These are phyloP conservation scores for Semicossyphus pulcher DNA, from an alignment of 2,113 vertebrate species.

Conservation along the genomic window DNA sequence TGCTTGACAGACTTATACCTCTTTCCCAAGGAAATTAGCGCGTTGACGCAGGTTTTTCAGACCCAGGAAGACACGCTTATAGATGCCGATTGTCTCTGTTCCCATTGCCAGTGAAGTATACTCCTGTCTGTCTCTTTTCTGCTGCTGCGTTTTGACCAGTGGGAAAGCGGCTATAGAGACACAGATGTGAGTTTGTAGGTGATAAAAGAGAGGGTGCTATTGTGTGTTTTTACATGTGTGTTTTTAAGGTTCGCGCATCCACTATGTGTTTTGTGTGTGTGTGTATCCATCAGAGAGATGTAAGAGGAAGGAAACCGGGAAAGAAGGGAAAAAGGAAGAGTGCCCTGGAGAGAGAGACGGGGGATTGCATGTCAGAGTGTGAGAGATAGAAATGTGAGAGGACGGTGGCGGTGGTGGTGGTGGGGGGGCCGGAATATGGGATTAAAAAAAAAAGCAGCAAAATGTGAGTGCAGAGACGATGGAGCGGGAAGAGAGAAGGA, in stretches of 20 bases:
- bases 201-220: slow-evolving; percentile 1
- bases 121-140: too few species aligned
- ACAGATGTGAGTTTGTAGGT: slow-evolving; percentile 16
- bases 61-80: too few species aligned
- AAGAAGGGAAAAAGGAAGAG: slow-evolving; percentile 38
- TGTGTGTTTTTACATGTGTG: background rate
- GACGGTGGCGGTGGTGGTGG: background rate
- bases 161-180: too few species aligned
- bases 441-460: slow-evolving; percentile 21
- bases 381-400: slow-evolving; percentile 61
- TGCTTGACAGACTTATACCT: slow-evolving; percentile 18
- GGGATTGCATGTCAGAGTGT: slow-evolving; percentile 65
- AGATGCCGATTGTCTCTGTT: too few species aligned
- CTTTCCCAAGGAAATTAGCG: too few species aligned
- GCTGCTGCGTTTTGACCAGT: too few species aligned
- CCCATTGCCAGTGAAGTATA: too few species aligned
- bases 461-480: slow-evolving; percentile 50
- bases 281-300: slow-evolving; percentile 55
- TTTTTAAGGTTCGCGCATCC: background rate
- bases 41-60: too few species aligned
- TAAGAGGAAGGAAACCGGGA: slow-evolving; percentile 46
- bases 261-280: slow-evolving; percentile 16
- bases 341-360: slow-evolving; percentile 61
- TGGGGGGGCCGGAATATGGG: background rate
- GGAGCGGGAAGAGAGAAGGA: slow-evolving; percentile 32